Evolutionary conservation across 2,888 invertebrate species (phyloP).

Genomic region (Escarpia spicata): DNA sequence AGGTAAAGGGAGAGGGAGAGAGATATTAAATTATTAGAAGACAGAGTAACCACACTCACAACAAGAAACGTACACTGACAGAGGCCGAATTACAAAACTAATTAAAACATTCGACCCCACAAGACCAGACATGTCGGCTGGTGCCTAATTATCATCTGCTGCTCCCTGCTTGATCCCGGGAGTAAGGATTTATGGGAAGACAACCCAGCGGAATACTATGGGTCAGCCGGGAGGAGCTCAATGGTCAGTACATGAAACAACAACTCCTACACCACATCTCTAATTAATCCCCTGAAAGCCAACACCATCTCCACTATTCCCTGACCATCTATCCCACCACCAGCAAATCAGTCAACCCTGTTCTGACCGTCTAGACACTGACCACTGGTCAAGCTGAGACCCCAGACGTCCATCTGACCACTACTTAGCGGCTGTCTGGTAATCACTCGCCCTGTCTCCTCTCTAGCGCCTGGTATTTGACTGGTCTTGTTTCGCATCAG

Average conservation of each 20-base stretch:
- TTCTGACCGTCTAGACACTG: neutral
- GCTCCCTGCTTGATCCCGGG: neutral
- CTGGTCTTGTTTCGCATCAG: neutral
- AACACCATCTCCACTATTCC: neutral
- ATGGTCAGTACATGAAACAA: neutral
- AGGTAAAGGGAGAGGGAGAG: neutral
- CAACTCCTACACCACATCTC: neutral
- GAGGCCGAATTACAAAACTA: neutral
- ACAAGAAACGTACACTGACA: neutral
- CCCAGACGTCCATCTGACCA: neutral
- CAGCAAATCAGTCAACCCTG: neutral
- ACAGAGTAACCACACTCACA: neutral
- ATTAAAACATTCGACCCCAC: neutral
- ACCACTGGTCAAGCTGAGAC: neutral
- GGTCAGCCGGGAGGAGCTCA: neutral
- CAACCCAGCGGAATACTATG: neutral
- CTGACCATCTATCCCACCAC: neutral
- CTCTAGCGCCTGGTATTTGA: neutral
- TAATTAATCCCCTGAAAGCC: conserved; percentile 3
- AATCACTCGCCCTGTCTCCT: neutral
- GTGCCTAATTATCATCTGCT: neutral
- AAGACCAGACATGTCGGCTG: neutral
- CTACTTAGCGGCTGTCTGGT: conserved; percentile 3
- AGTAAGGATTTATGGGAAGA: conserved; percentile 10
- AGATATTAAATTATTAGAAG: neutral